Percentiles rank a stretch among this genome's conserved stretches.
phyloP scores from a whole-genome alignment of 35 echinoderm and acorn worm genomes.

The Apostichopus parvimensis region DNA sequence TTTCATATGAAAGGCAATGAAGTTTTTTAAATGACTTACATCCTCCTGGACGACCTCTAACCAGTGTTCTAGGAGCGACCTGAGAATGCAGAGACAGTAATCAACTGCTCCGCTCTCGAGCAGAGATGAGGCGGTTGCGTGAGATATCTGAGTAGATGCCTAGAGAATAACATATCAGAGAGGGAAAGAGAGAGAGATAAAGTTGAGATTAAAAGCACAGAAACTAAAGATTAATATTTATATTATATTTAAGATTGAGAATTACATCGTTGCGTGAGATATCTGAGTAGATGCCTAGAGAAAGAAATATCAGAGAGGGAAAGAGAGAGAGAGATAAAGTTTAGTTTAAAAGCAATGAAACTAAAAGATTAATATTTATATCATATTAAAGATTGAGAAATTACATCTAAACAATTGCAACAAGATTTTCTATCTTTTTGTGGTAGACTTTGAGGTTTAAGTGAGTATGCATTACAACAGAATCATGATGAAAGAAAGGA shows the following conservation, averaged over 20 bases:
- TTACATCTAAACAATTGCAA: no score
- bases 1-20: no score
- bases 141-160: slow-evolving; percentile 94
- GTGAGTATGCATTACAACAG: no score
- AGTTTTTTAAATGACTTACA: slow-evolving; percentile 47
- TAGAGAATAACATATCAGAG: slow-evolving; percentile 26
- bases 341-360: no score
- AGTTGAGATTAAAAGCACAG: not conserved
- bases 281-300: slow-evolving; percentile 91
- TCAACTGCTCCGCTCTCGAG: slow-evolving; percentile 95
- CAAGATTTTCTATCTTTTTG: no score
- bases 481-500: no score
- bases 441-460: no score
- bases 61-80: slow-evolving; percentile 95
- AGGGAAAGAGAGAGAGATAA: not conserved
- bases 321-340: not conserved
- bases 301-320: not conserved
- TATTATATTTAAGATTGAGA: no score
- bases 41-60: slow-evolving; percentile 86
- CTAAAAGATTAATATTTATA: no score
- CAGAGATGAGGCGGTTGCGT: slow-evolving; percentile 87
- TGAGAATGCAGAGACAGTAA: slow-evolving; percentile 92
- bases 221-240: no score
- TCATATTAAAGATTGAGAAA: not conserved
- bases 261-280: slow-evolving; percentile 97